Percentiles rank a stretch among this genome's conserved stretches.
Evolutionary conservation across 2,888 invertebrate species (phyloP).

Genomic region (Fabriciana adippe): DNA sequence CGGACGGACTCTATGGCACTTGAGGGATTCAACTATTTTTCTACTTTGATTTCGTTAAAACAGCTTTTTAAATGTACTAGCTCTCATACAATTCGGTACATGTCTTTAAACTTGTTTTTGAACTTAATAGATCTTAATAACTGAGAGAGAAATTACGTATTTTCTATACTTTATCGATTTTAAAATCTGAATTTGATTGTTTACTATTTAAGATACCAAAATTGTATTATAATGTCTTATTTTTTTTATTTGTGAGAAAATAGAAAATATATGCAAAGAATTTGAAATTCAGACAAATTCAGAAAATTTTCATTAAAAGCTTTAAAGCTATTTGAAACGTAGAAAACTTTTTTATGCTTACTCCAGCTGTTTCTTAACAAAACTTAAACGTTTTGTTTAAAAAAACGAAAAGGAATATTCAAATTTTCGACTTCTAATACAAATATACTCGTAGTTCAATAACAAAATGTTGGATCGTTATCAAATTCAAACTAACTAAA

Average conservation of each 20-base stretch:
- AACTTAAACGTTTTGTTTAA: not conserved
- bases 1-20: not conserved
- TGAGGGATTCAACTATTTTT: conserved; percentile 4
- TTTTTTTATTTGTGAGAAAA: too few species aligned
- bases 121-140: too few species aligned
- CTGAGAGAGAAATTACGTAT: too few species aligned
- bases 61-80: not conserved
- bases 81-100: too few species aligned
- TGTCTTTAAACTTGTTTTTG: too few species aligned
- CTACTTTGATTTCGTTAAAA: not conserved
- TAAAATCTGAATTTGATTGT: too few species aligned
- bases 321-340: not conserved
- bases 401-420: not conserved
- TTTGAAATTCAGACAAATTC: not conserved
- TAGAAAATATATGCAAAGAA: not conserved
- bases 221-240: too few species aligned
- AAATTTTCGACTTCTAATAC: not conserved
- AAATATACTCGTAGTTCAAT: too few species aligned
- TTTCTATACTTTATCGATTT: too few species aligned
- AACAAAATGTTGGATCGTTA: too few species aligned
- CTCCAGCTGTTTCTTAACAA: not conserved
- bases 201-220: too few species aligned
- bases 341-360: conserved; percentile 4
- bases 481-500: too few species aligned
- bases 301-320: conserved; percentile 1